phyloP scores from a whole-genome alignment of 2,113 vertebrate species.

The Brachypodius melanocephalos region DNA sequence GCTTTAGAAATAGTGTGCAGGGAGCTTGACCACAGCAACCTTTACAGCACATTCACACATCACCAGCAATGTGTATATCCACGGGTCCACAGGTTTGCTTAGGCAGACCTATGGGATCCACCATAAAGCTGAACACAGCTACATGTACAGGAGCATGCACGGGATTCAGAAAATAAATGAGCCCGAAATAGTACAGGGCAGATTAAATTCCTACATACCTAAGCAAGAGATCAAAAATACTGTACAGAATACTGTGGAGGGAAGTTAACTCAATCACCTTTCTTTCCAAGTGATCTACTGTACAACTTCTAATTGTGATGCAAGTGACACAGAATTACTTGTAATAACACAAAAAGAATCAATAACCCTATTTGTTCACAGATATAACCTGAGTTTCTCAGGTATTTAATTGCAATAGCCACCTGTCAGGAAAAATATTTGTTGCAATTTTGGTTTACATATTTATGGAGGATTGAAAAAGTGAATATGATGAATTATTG shows the following conservation, averaged over 20 bases:
- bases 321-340: neutral
- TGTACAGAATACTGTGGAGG: neutral
- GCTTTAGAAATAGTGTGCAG: neutral
- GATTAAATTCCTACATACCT: neutral
- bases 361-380: neutral
- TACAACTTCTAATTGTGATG: neutral
- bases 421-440: conserved; percentile 34
- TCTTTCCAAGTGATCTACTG: neutral
- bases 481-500: conserved; percentile 9
- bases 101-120: neutral
- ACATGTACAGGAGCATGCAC: neutral
- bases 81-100: neutral
- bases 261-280: neutral
- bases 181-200: neutral
- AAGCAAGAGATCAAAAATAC: neutral
- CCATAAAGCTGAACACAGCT: neutral
- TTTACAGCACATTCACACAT: neutral
- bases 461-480: conserved; percentile 45
- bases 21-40: neutral
- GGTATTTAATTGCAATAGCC: conserved; percentile 39
- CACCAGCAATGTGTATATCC: neutral
- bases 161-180: neutral
- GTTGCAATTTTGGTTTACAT: conserved; percentile 34
- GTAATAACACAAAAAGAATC: neutral
- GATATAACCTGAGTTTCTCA: neutral